Evolutionary conservation across 1,140 invertebrate genomes (phyloP), one percentile per base, ranked within the genome.

Genomic region (Phocides pigmalion): DNA sequence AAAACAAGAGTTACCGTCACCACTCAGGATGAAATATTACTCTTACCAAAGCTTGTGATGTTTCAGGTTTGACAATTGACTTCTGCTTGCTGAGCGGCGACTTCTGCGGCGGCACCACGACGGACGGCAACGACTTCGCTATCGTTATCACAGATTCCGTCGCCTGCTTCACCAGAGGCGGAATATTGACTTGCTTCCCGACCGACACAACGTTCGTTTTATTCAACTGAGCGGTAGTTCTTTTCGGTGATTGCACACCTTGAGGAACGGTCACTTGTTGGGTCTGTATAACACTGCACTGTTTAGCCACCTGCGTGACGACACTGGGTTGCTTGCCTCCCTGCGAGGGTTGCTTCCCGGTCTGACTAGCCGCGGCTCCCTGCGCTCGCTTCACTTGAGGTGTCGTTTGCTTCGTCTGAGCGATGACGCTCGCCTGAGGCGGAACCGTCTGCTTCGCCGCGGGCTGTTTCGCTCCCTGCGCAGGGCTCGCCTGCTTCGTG

Each of bases 81-180:
- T 87, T 75, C 41, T 83, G 86, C 49, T 87, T 86, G 25, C 79
- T 70, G 3, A 88, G 62, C 15, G 83, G 84, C 4, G 84, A 79
- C 15, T 80, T 75, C 19, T 81, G 78, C 3, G 85, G 77, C 4
- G 81, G 42, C 0, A 81, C 62, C 1, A 87, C 76, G 0, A 82
- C 68, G 0, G 84, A 74, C 0, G 82, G 77, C 54, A 80, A 54
- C 0, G 81, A 59, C 11, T 81, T 78, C 0, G 73, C 53, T 19
- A 64, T 65, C 2, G 61, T 49, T 22, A 64, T 50, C 14, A 64
- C 61, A 44, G 75, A 58, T 0, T 74, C 69, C 61, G 66, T 72
- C n/a, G 59, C 64, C 28, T 72, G 67, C 17, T 66, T 70, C 14
- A 56, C 32, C 6, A 72, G 37, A 9, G 64, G 64, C 42, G 68